Evolutionary conservation across 2,888 invertebrate species (phyloP), one percentile per base, ranked within the genome.

Genomic region (Dolichopus griseipennis): DNA sequence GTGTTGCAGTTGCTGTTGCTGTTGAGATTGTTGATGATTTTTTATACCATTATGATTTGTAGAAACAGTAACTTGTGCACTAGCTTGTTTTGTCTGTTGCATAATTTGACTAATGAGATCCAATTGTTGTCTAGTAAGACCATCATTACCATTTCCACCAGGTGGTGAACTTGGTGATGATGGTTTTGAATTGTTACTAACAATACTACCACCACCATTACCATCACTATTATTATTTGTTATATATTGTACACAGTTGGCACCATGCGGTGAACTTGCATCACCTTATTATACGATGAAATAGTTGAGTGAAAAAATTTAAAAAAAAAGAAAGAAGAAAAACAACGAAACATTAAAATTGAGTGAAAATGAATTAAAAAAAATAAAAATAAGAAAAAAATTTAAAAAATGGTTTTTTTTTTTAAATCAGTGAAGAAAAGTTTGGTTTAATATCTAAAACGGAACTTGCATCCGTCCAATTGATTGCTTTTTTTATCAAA

Each of bases 71-170:
- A 81, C 78, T 73, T 79, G 79, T 61, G 83, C 81, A 70, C 81
- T 82, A 67, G 86, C 86, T 74, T 88, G 88, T 77, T 89, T 88
- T 21, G 88, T 88, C 79, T 89, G 89, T 75, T 89, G 88, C 88
- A 90, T 89, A 74, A 89, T 89, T 81, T 89, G 89, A 79, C 89
- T 89, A 75, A 90, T 89, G 75, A 90, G 84, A 79, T 90, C 89
- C 74, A 90, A 83, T 78, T 90, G 90, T 75, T 90, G 89, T 74
- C 88, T 86, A 68, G 89, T 89, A 73, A 89, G 82, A 70, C 88
- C 88, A 74, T 89, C 89, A 77, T 88, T 88, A 67, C 79, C 78
- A 33, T 73, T 70, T 34, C 78, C 78, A 22, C 22, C 75, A 73
- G 67, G 73, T 43, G 82, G 82, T 69, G 82, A 79, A 65, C 81